Percentiles rank a stretch among this genome's conserved stretches.
Evolutionary conservation across 2,797 vertebrate genomes (phyloP).

Genomic region (Natrix natrix): DNA sequence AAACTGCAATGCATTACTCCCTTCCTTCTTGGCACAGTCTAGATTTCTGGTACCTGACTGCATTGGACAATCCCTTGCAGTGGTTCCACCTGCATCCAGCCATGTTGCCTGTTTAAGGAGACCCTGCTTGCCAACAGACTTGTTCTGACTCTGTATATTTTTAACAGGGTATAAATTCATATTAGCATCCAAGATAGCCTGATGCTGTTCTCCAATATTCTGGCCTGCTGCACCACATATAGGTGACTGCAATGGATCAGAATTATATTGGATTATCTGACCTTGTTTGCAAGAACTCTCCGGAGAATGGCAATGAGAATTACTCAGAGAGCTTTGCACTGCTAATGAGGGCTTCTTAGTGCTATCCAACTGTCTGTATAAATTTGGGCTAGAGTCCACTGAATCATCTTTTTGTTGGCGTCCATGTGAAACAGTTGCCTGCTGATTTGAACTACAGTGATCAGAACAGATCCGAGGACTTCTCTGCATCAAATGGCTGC

Average conservation of each 20-base stretch:
- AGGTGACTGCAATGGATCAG: not conserved
- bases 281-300: constrained; percentile 24
- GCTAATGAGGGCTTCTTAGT: constrained; percentile 6
- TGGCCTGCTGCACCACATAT: constrained; percentile 7
- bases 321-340: constrained; percentile 13
- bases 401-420: constrained; percentile 36
- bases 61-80: constrained; percentile 11
- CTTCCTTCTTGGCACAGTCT: not conserved
- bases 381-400: not conserved
- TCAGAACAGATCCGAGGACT: constrained; percentile 43
- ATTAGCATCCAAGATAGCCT: not conserved
- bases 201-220: constrained; percentile 23
- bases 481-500: constrained; percentile 3
- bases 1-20: constrained; percentile 16
- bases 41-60: not conserved
- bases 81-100: rapidly evolving
- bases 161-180: not conserved
- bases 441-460: constrained; percentile 33
- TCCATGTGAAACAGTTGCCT: constrained; percentile 24
- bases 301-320: constrained; percentile 12
- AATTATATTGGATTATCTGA: constrained; percentile 43
- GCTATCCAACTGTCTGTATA: constrained; percentile 3
- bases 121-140: not conserved
- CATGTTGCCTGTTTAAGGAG: constrained; percentile 8
- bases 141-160: constrained; percentile 34